These are phyloP conservation scores for Antennarius striatus DNA, from an alignment of 2,113 vertebrate genomes.

Conservation along the genomic window DNA sequence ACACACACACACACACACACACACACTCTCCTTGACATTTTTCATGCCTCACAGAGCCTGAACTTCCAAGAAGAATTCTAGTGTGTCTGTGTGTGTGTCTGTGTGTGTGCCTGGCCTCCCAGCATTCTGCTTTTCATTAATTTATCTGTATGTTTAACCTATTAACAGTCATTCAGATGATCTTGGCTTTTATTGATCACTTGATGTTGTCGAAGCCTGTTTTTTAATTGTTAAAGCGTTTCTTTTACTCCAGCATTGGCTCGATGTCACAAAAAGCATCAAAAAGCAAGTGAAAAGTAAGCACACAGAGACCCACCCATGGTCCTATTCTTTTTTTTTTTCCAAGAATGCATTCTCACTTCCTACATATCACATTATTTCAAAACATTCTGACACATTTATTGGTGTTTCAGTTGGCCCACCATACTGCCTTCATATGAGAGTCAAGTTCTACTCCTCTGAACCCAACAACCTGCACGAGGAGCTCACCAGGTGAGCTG, in stretches of 20 bases:
- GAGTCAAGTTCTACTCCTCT: constrained; percentile 98
- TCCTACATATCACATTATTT: neutral
- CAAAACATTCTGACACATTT: neutral
- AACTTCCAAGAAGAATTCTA: constrained; percentile 34
- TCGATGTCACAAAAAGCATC: constrained; percentile 97
- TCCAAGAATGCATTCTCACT: neutral
- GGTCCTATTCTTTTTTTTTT: neutral
- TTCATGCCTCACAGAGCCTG: constrained; percentile 56
- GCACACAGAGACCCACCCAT: constrained; percentile 59
- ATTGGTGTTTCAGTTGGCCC: constrained; percentile 85
- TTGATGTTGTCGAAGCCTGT: neutral
- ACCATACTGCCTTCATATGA: constrained; percentile 96
- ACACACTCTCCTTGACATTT: constrained; percentile 46
- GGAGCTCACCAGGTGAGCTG: constrained; percentile 90
- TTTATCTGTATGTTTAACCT: neutral
- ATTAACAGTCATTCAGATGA: neutral
- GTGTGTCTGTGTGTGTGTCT: neutral
- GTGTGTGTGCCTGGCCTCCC: neutral
- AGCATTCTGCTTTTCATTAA: constrained; percentile 2
- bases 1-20: constrained; percentile 20
- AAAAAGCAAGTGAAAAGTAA: constrained; percentile 99
- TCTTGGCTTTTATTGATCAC: neutral
- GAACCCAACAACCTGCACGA: constrained; percentile 98
- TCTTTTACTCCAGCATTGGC: constrained; percentile 89
- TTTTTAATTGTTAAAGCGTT: constrained; percentile 27